Conservation (phyloP, 2,888 invertebrate genomes). For the Ennomos fuscantarius region DNA sequence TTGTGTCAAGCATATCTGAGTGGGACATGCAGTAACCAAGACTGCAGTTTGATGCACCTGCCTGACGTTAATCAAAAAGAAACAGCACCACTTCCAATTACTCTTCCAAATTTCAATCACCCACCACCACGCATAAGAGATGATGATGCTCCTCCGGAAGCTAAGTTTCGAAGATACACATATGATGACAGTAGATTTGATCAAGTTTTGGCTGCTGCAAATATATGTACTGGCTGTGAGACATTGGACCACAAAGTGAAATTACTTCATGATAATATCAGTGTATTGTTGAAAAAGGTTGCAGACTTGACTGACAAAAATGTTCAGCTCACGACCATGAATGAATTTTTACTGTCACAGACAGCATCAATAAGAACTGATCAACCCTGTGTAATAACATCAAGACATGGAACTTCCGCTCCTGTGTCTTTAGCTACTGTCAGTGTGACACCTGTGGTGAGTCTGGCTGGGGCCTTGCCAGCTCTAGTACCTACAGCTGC, state of each 20-base stretch:
- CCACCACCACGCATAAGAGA: conserved; percentile 64
- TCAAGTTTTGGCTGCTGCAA: conserved; percentile 59
- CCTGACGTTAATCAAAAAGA: conserved; percentile 60
- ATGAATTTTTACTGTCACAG: conserved; percentile 78
- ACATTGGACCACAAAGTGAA: conserved; percentile 72
- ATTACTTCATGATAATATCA: conserved; percentile 78
- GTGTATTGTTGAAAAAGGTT: conserved; percentile 76
- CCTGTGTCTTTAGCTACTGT: conserved; percentile 80
- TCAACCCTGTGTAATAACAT: conserved; percentile 79
- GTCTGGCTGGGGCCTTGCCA: conserved; percentile 74
- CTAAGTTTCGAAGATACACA: conserved; percentile 70
- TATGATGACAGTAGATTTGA: conserved; percentile 68
- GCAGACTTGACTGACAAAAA: conserved; percentile 78
- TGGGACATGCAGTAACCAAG: conserved; percentile 83
- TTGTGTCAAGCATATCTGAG: conserved; percentile 87
- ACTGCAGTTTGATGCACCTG: conserved; percentile 67
- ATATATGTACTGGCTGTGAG: conserved; percentile 72
- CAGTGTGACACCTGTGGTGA: conserved; percentile 79
- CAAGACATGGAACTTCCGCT: conserved; percentile 76
- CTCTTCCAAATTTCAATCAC: conserved; percentile 56
- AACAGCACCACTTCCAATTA: conserved; percentile 45
- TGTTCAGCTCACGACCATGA: conserved; percentile 77
- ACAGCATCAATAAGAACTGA: conserved; percentile 72
- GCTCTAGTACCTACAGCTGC: conserved; percentile 73
- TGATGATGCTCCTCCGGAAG: conserved; percentile 75